Base-by-base conservation (phyloP, 2,797 vertebrate genomes). In the Synaphobranchus kaupii region DNA sequence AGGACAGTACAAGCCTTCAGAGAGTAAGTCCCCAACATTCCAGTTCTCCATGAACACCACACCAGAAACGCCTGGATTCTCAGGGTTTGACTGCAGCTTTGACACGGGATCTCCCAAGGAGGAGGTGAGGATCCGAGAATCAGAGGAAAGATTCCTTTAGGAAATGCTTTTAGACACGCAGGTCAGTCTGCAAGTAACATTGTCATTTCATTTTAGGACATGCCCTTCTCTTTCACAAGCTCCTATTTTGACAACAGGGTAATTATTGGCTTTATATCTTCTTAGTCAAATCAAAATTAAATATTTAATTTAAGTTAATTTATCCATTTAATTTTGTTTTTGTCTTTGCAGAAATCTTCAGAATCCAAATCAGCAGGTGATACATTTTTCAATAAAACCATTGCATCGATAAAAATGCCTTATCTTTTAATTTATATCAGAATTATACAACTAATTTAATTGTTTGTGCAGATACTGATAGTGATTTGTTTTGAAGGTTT, bases 241-340 rank as follows among this genome's bases (percentile, higher is more conserved):
- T 91, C 95, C 44, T 94, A 95, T 84, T 96, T 97, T 89, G 92
- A 60, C 1, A 91, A 94, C 47, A 96, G 96, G 95, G 96, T 96
- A 94, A 58, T 56, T 22, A 83, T 68, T 50, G 66, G 31, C 81
- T 20, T 87, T 20, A 2, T 4, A 7, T 12, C 6, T 78, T 68
- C 28, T 52, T 52, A 66, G 13, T 66, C 50, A 6, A 48, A 68
- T 44, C 10, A 0, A 28, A 44, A 22, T 3, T 9, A 68, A 68
- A 68, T 5, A 0, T 2, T 48, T 17, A 20, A 0, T 2, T 48
- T 17, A 20, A 31, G 25, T 31, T 81, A 34, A 66, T 31, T 56
- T 63, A 17, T n/a, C 8, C 4, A 8, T 48, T 81, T 6, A 47
- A 56, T 9, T 76, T 22, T 66, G 12, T 48, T 81, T 85, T 85